Evolutionary conservation across 2,797 vertebrate genomes (phyloP), one percentile per base, ranked within the genome.

Genomic region (Lepilemur septentrionalis): DNA sequence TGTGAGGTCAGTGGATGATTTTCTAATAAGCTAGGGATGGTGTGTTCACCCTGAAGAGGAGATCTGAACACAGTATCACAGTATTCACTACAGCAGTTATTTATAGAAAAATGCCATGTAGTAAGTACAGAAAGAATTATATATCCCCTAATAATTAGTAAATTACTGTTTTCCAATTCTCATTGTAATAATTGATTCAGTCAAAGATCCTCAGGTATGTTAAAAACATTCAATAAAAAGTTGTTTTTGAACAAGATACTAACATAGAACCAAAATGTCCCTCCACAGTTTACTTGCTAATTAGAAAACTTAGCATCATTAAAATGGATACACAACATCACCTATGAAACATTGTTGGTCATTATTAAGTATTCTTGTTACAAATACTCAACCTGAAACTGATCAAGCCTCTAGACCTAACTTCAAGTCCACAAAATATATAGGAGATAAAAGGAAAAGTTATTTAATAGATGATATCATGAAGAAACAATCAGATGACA

Each of bases 401-500:
- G 38, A 83, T 76, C 43, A 89, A 78, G 18, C 30, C 43, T 52
- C 61, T 83, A 61, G 61, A 70, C 17, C 50, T 89, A 83, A 83
- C 52, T 88, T 61, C 43, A 78, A 63, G 70, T 92, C n/a, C 61
- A 69, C 15, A 95, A 52, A 89, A 70, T 70, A 32, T 63, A 70
- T 8, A 89, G 48, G 48, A 89, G 61, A 78, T 41, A 92, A 78
- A 78, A 83, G 18, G 43, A 67, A 59, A 46, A 76, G 48, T 81
- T 57, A 57, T 57, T 57, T 57, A 57, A 57, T 50, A 76, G 50
- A 75, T 61, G 69, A 50, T 18, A 69, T 88, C 69, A 69, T 61
- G 76, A 83, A n/a, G 50, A 76, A 95, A 92, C 41, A 88, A 87
- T 92, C 67, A 81, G n/a, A 63, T 81, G 59, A 78, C 69, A 86